These are phyloP conservation scores for Phragmatobia fuliginosa DNA, from an alignment of 2,888 invertebrate genomes.

Conservation along the genomic window DNA sequence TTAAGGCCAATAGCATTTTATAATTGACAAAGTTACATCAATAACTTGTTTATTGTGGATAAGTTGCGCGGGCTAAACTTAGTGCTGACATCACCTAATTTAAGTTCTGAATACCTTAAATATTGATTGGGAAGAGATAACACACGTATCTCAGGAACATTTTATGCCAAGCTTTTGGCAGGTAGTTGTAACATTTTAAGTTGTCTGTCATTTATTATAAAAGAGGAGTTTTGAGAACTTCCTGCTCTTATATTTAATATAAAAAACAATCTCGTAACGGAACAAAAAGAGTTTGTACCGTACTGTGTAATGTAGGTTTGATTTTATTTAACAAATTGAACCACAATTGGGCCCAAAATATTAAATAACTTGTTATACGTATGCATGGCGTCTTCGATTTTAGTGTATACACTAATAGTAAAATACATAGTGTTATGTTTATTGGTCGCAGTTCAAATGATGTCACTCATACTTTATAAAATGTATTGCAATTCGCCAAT, in stretches of 20 bases:
- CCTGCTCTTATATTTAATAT: too few species aligned
- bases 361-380: too few species aligned
- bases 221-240: not conserved
- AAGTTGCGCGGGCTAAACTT: not conserved
- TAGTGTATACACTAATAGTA: too few species aligned
- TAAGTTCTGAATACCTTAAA: not conserved
- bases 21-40: constrained; percentile 14
- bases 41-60: constrained; percentile 7
- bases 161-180: not conserved
- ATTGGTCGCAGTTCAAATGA: too few species aligned
- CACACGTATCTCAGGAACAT: not conserved
- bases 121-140: not conserved
- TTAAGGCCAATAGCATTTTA: constrained; percentile 48
- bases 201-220: not conserved
- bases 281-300: not conserved
- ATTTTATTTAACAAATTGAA: too few species aligned
- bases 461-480: not conserved
- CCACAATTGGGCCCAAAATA: too few species aligned
- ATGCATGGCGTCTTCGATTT: too few species aligned
- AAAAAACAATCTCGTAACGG: not conserved
- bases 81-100: not conserved
- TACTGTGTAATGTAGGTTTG: too few species aligned
- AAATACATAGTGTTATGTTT: too few species aligned
- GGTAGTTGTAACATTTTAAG: not conserved
- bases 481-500: too few species aligned